These are phyloP conservation scores for Craseonycteris thonglongyai DNA, from an alignment of 2,113 vertebrate species.

Conservation along the genomic window DNA sequence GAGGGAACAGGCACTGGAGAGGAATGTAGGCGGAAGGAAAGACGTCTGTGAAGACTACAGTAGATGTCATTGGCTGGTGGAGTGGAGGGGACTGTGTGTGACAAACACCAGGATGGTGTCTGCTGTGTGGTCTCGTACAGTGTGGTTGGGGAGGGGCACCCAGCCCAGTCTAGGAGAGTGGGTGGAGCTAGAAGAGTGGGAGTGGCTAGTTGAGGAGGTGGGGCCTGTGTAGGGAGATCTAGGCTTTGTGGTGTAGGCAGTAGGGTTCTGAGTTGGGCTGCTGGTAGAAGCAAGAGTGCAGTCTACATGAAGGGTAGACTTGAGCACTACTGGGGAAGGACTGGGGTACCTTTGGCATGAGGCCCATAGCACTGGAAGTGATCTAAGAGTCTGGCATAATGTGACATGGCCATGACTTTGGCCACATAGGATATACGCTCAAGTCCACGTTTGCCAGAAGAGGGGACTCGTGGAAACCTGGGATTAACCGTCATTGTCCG, in stretches of 20 bases:
- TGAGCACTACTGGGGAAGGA: too few species aligned
- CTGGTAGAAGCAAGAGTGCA: too few species aligned
- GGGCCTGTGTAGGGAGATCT: not conserved
- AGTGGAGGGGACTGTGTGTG: not conserved
- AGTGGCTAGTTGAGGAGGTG: not conserved
- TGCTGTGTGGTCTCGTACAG: too few species aligned
- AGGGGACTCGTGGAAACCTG: not conserved
- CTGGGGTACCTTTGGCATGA: not conserved
- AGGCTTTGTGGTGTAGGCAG: not conserved
- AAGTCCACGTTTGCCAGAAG: not conserved
- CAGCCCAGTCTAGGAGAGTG: too few species aligned
- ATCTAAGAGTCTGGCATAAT: not conserved
- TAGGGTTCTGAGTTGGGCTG: not conserved
- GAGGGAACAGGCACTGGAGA: not conserved
- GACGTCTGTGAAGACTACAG: not conserved
- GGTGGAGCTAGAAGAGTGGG: too few species aligned
- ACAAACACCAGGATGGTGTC: not conserved
- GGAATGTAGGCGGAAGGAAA: not conserved
- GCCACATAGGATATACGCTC: not conserved
- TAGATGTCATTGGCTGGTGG: not conserved
- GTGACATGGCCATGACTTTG: too few species aligned
- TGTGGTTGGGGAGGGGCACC: too few species aligned
- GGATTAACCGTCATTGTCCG: not conserved
- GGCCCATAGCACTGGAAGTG: too few species aligned
- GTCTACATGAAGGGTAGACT: accelerated